A percentile compares a stretch with the other conserved stretches of the same genome.
Evolutionary conservation across 2,113 vertebrate species (phyloP).

Genomic region (Myocastor coypus): DNA sequence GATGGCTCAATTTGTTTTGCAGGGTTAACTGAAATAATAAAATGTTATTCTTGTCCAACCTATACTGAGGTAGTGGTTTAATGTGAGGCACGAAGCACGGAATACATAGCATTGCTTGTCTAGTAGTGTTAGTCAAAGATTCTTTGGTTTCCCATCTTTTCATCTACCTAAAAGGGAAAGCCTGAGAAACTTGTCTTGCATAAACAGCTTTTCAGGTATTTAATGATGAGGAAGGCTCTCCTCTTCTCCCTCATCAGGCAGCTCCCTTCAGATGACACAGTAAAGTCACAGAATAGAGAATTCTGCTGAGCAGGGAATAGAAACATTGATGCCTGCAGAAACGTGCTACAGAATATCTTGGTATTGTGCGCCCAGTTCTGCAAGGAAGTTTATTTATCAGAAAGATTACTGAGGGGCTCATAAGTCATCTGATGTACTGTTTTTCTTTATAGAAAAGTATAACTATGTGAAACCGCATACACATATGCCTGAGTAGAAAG

Average conservation of each 20-base stretch:
- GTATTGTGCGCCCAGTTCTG: constrained; percentile 51
- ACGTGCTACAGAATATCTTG: constrained; percentile 53
- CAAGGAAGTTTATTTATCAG: constrained; percentile 56
- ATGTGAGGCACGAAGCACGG: background rate
- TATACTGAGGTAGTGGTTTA: background rate
- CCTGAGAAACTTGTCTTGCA: constrained; percentile 59
- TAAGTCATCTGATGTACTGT: background rate
- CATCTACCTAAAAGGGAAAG: background rate
- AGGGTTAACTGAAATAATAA: background rate
- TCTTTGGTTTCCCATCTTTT: background rate
- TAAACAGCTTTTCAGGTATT: constrained; percentile 64
- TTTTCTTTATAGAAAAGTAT: background rate
- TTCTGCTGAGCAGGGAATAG: constrained; percentile 62
- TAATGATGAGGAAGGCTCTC: constrained; percentile 61
- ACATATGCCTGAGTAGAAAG: background rate
- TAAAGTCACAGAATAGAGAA: constrained; percentile 67
- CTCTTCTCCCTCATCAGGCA: constrained; percentile 71
- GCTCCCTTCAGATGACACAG: constrained; percentile 71
- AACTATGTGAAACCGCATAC: constrained; percentile 22
- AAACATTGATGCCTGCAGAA: constrained; percentile 61
- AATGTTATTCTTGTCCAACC: background rate
- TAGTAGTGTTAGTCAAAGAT: background rate
- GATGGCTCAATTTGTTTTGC: background rate
- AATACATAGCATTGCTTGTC: background rate
- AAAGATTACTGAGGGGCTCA: constrained; percentile 59